Percentiles rank a stretch among this genome's conserved stretches.
Evolutionary conservation across 2,797 vertebrate species (phyloP).

Genomic region (Glossophaga mutica): DNA sequence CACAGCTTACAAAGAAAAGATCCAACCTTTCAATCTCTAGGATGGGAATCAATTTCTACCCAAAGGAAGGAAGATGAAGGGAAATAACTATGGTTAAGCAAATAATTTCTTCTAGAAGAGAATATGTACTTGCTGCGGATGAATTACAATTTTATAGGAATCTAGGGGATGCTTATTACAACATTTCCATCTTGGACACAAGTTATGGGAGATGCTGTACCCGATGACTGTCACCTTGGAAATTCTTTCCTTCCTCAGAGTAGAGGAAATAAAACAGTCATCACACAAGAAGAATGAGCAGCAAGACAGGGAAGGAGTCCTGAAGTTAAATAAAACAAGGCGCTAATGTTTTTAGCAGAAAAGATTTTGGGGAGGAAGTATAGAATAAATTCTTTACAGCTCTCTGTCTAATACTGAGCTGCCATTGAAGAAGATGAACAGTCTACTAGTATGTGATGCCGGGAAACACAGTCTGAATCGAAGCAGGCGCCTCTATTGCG

Average conservation of each 20-base stretch:
- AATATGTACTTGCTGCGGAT: background rate
- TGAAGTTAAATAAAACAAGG: slow-evolving; percentile 57
- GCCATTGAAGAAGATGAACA: slow-evolving; percentile 71
- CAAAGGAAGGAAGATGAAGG: background rate
- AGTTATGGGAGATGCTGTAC: background rate
- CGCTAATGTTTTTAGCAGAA: slow-evolving; percentile 59
- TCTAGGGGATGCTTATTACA: background rate
- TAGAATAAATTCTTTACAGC: slow-evolving; percentile 72
- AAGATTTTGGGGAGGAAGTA: slow-evolving; percentile 49
- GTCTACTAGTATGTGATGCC: slow-evolving; percentile 54
- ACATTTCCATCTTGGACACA: background rate
- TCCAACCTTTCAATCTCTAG: background rate
- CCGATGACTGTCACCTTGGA: background rate
- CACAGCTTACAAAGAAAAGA: background rate
- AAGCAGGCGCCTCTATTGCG: slow-evolving; percentile 67
- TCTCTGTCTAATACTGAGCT: slow-evolving; percentile 66
- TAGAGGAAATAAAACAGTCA: slow-evolving; percentile 42
- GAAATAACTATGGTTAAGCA: background rate
- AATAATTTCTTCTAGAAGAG: background rate
- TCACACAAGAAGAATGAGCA: slow-evolving; percentile 25
- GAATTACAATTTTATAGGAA: background rate
- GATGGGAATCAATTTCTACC: background rate
- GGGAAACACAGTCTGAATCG: slow-evolving; percentile 68
- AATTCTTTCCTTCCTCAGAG: background rate
- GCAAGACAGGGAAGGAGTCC: slow-evolving; percentile 8